Evolutionary conservation across 2,888 invertebrate species (phyloP), one percentile per base, ranked within the genome.

Genomic region (Gymnocheta viridis): DNA sequence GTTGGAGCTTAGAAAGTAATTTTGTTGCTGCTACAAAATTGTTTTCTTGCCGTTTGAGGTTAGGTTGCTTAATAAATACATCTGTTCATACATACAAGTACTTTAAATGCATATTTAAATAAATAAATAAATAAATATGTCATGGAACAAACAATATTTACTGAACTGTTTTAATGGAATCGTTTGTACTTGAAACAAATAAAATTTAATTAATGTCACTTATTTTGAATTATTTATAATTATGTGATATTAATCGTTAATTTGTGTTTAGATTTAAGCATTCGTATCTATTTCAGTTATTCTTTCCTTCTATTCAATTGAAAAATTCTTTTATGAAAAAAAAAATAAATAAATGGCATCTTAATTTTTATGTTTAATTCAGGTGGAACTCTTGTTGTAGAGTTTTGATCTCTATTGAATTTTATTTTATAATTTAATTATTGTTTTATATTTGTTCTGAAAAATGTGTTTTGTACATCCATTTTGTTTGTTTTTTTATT

Each of bases 341-440:
- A 32, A 41, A 70, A 70, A 62, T 35, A 51, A 62, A 29, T 41
- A 14, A 38, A 19, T 76, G 35, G 0, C 29, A 32, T 51, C n/a
- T n/a, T n/a, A n/a, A n/a, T 17, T 56, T 32, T 19, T 24, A 66
- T 35, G 27, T 69, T 10, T 19, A 66, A 22, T 73, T 66, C 74
- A 82, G 78, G 76, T 84, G 67, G 84, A 84, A 84, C 76, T 82
- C 67, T 76, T 73, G 76, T 70, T 76, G 19, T 27, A 49, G 60
- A 66, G 47, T 74, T 78, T 79, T 58, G 29, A 41, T 60, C 19
- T 54, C n/a, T 56, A 56, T 56, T 58, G 44, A 12, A 38, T 38
- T 62, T 62, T 73, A 24, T 47, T 62, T 62, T 10, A 49, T 60
- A 35, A 27, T 62, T 17, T 32, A 29, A 19, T 58, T 58, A 70